Evolutionary conservation across 2,113 vertebrate species (phyloP).

Genomic region (Atrichornis clamosus): DNA sequence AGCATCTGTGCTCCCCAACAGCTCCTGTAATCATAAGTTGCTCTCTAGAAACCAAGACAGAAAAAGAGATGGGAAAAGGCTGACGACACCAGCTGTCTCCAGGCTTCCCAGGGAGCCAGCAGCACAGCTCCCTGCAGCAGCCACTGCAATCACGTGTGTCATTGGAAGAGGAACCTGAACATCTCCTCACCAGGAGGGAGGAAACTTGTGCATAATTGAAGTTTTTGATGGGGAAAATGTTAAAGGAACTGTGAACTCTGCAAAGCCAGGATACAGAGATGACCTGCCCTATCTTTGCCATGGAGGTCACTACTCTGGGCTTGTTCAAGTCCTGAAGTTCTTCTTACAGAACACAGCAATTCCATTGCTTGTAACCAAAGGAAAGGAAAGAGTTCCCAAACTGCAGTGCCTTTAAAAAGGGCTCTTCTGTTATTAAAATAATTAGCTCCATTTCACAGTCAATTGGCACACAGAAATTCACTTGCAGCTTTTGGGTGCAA

Average conservation of each 20-base stretch:
- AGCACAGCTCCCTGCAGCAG: not conserved
- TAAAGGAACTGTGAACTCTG: not conserved
- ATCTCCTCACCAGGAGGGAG: not conserved
- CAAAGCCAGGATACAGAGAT: accelerated
- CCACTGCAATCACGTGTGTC: not conserved
- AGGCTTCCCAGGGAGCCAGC: not conserved
- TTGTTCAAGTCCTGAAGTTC: not conserved
- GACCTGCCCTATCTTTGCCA: not conserved
- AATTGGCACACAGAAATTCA: not conserved
- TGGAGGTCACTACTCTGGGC: not conserved
- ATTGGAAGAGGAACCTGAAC: not conserved
- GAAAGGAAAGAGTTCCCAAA: not conserved
- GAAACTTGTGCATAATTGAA: not conserved
- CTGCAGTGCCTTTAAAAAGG: not conserved
- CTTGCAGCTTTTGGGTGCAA: not conserved
- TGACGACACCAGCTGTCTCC: not conserved
- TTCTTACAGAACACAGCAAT: not conserved
- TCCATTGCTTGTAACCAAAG: accelerated
- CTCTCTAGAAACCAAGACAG: not conserved
- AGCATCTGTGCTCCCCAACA: not conserved
- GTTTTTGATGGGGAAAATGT: not conserved
- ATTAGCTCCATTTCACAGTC: not conserved
- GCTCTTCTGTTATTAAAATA: not conserved
- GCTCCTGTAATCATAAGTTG: not conserved
- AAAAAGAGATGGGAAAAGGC: not conserved